phyloP scores from a whole-genome alignment of 2,113 vertebrate genomes.

The Lipotes vexillifer region DNA sequence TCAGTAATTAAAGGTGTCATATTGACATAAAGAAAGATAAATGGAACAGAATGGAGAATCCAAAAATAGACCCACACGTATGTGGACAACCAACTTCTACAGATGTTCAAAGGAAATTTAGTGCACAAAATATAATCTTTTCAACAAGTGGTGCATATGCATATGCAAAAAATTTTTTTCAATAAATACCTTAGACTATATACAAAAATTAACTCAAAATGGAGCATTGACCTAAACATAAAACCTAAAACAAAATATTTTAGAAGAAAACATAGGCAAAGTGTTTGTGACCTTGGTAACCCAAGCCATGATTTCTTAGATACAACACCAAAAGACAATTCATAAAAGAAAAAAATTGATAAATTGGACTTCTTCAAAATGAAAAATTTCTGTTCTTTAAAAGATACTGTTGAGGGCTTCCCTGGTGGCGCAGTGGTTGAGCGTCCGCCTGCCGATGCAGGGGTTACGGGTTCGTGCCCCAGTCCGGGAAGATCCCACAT shows the following conservation, averaged over 20 bases:
- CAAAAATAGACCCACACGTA: neutral
- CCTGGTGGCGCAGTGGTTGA: no score
- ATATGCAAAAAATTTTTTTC: neutral
- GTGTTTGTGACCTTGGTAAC: neutral
- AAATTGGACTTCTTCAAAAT: neutral
- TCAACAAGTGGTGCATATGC: neutral
- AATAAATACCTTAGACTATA: neutral
- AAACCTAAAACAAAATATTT: neutral
- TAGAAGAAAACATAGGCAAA: neutral
- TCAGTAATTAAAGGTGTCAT: neutral
- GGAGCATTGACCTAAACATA: neutral
- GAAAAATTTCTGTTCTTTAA: neutral
- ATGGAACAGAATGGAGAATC: neutral
- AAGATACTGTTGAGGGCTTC: neutral
- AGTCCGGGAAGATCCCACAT: no score
- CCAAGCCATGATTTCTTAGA: neutral
- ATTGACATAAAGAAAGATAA: neutral
- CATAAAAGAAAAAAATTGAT: neutral
- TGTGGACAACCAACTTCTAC: neutral
- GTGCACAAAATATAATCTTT: neutral
- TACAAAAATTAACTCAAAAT: neutral
- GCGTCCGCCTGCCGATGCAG: no score
- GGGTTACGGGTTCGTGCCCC: no score
- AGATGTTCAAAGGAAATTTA: neutral
- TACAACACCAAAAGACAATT: neutral